phyloP scores from a whole-genome alignment of 2,888 invertebrate species.

The Chrysina gloriosa region DNA sequence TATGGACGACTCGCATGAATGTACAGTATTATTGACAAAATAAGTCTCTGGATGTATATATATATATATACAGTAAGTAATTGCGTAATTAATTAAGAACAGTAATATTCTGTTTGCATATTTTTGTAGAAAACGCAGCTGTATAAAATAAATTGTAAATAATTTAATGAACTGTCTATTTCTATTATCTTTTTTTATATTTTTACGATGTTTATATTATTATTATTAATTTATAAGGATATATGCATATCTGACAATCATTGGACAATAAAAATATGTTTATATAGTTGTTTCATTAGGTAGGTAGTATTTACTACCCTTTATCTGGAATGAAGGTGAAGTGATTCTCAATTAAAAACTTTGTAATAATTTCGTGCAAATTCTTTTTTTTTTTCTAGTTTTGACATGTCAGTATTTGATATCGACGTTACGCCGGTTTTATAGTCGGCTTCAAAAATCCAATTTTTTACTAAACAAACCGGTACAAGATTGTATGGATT shows the following conservation, averaged over 20 bases:
- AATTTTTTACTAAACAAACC: too few species aligned
- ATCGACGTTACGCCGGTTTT: too few species aligned
- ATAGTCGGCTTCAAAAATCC: too few species aligned
- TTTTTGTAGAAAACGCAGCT: not conserved
- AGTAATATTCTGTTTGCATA: not conserved
- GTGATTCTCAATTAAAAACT: too few species aligned
- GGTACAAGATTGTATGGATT: too few species aligned
- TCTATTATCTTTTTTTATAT: not conserved
- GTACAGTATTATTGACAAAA: constrained; percentile 7
- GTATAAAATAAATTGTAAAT: not conserved
- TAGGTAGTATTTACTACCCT: too few species aligned
- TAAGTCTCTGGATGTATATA: not conserved
- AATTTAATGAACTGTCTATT: not conserved
- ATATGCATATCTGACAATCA: not conserved
- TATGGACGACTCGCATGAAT: not conserved
- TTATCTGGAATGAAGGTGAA: too few species aligned
- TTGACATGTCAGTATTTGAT: too few species aligned
- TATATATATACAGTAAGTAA: not conserved
- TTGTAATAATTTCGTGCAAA: too few species aligned
- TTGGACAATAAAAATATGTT: constrained; percentile 1
- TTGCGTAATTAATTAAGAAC: not conserved
- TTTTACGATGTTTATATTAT: not conserved
- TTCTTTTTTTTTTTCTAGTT: too few species aligned
- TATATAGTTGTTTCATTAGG: too few species aligned
- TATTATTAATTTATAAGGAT: not conserved